Evolutionary conservation across 2,888 invertebrate species (phyloP), one percentile per base, ranked within the genome.

Genomic region (Heliconius aoede): DNA sequence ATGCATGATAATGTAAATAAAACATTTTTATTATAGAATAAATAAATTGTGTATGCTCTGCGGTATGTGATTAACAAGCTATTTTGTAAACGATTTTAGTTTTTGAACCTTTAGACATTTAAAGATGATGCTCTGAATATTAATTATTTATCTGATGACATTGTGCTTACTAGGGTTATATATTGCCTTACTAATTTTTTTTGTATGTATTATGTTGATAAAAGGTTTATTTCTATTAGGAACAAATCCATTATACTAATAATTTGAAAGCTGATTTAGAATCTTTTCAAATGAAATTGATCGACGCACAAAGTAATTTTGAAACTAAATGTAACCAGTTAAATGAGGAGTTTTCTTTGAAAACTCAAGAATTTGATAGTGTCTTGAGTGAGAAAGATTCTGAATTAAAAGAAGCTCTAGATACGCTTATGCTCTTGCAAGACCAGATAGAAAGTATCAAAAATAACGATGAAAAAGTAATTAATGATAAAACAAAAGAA

Each of bases 261-360:
- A 85, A 86, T 81, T 87, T 91, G 81, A 83, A 88, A 86, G 82
- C 81, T 72, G 87, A 92, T 77, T 82, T 91, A 83, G 86, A 89
- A 79, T 83, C 78, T 55, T 83, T 90, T 65, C 85, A 89, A 84
- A 83, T 84, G 74, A 89, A 89, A 80, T 82, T 89, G 69, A 80
- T 80, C 65, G 86, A 87, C 58, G 79, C 85, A 3, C 88, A 91
- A 84, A 83, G 82, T 15, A 78, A 61, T 60, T 79, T 81, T 28
- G 79, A 78, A 76, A 74, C 32, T 18, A 79, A 89, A 80, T 86
- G 82, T 79, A 83, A 86, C 55, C 84, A 86, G 78, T 79, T 91
- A 26, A 86, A 85, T 74, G 84, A 86, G 58, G 86, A 89, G 46
- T 76, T 91, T 51, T 77, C 76, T 13, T 76, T 77, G 5, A 90